These are phyloP conservation scores for Drosophila lowei DNA, from an alignment of 1,140 invertebrate genomes.

Conservation along the genomic window DNA sequence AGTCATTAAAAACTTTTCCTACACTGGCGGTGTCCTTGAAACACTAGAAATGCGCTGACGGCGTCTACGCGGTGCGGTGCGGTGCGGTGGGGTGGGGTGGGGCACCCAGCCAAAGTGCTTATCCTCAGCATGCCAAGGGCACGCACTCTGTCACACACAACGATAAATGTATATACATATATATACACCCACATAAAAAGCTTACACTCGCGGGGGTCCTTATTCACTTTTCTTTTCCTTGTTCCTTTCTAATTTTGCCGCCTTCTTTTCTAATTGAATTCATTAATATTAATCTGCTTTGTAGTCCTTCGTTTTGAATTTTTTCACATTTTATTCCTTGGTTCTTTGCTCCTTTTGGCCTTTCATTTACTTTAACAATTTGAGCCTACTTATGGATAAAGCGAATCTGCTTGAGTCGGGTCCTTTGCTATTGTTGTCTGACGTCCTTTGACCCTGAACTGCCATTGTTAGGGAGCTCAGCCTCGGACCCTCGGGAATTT, in stretches of 20 bases:
- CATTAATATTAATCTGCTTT: slow-evolving; percentile 52
- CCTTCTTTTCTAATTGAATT: slow-evolving; percentile 50
- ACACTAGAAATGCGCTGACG: slow-evolving; percentile 66
- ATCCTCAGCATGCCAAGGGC: slow-evolving; percentile 58
- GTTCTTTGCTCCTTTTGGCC: neutral
- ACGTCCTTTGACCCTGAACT: slow-evolving; percentile 48
- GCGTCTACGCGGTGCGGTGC: slow-evolving; percentile 27
- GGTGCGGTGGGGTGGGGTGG: slow-evolving; percentile 10
- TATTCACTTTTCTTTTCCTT: slow-evolving; percentile 2
- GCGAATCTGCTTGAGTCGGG: slow-evolving; percentile 18
- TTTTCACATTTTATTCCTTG: slow-evolving; percentile 19
- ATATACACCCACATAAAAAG: slow-evolving; percentile 18
- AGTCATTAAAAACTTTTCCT: slow-evolving; percentile 51
- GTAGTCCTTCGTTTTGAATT: slow-evolving; percentile 16
- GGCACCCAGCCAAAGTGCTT: slow-evolving; percentile 58
- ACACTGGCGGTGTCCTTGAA: slow-evolving; percentile 65
- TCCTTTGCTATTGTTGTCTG: slow-evolving; percentile 21
- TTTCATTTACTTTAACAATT: slow-evolving; percentile 38
- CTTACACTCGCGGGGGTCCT: slow-evolving; percentile 6
- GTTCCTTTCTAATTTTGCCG: slow-evolving; percentile 13
- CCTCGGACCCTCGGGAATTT: slow-evolving; percentile 2
- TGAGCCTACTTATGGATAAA: slow-evolving; percentile 32
- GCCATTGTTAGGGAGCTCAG: slow-evolving; percentile 1
- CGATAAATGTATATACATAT: slow-evolving; percentile 9
- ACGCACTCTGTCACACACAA: slow-evolving; percentile 30